Evolutionary conservation across 2,113 vertebrate species (phyloP).

Genomic region (Anser cygnoides): DNA sequence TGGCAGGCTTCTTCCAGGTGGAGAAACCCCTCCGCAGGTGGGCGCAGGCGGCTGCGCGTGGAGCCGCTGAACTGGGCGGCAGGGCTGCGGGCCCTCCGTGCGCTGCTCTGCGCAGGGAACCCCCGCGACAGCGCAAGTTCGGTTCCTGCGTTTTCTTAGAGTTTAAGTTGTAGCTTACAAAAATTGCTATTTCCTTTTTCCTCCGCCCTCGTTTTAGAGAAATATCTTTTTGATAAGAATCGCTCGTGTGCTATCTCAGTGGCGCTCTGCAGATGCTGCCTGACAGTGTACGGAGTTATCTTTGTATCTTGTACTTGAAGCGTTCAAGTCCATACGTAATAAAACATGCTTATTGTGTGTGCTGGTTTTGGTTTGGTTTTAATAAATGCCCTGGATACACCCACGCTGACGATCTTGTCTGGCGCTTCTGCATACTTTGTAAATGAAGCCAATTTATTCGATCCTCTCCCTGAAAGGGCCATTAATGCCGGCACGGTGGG

Average conservation of each 20-base stretch:
- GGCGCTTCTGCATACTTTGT: conserved; percentile 32
- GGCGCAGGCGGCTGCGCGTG: too few relatives aligned
- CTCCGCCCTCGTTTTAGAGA: not conserved
- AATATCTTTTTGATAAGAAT: not conserved
- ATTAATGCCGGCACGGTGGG: conserved; percentile 42
- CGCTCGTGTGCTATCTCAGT: not conserved
- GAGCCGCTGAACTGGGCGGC: not conserved
- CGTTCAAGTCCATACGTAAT: conserved; percentile 34
- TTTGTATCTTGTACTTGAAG: not conserved
- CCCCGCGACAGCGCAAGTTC: not conserved
- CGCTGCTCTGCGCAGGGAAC: not conserved
- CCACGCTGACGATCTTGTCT: conserved; percentile 1
- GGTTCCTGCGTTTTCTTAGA: not conserved
- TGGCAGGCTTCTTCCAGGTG: conserved; percentile 55
- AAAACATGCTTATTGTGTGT: conserved; percentile 26
- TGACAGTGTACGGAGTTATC: not conserved
- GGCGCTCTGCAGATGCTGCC: not conserved
- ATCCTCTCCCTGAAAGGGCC: conserved; percentile 54
- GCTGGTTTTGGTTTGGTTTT: conserved; percentile 46
- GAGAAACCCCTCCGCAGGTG: not conserved
- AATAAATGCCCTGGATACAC: conserved; percentile 33
- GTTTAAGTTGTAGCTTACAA: not conserved
- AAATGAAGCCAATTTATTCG: conserved; percentile 38
- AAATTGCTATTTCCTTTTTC: not conserved
- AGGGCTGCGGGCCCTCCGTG: not conserved